Conservation (phyloP, 2,113 vertebrate species). For the Rhinolophus sinicus region DNA sequence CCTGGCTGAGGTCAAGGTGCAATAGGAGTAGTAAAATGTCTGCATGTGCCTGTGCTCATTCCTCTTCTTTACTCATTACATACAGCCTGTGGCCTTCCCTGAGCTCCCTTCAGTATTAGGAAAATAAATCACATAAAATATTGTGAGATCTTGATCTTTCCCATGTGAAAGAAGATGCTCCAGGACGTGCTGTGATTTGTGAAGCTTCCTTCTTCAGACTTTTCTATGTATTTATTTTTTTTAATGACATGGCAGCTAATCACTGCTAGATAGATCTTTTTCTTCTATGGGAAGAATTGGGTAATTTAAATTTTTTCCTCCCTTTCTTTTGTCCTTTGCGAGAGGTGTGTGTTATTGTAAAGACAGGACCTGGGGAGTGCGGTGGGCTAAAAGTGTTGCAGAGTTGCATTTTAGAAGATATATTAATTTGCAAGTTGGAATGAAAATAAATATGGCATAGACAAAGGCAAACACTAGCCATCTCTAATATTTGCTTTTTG, state of each 20-base stretch:
- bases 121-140: neutral
- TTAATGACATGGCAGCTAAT: neutral
- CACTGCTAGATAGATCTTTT: neutral
- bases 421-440: neutral
- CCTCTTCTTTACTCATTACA: neutral
- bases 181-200: neutral
- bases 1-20: neutral
- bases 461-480: neutral
- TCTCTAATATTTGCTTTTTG: conserved; percentile 21
- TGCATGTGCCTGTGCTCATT: neutral
- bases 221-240: neutral
- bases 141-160: neutral
- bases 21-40: neutral
- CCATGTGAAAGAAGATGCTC: neutral
- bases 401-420: conserved; percentile 15
- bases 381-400: neutral
- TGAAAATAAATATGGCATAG: neutral
- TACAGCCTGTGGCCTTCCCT: neutral
- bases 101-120: neutral
- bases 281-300: neutral
- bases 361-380: neutral
- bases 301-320: neutral
- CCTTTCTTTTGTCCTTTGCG: neutral
- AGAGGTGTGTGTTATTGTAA: neutral
- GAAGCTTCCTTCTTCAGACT: neutral